Percentiles rank a stretch among this genome's conserved stretches.
phyloP scores from a whole-genome alignment of 2,888 invertebrate species.

The Antheraea assamensis region DNA sequence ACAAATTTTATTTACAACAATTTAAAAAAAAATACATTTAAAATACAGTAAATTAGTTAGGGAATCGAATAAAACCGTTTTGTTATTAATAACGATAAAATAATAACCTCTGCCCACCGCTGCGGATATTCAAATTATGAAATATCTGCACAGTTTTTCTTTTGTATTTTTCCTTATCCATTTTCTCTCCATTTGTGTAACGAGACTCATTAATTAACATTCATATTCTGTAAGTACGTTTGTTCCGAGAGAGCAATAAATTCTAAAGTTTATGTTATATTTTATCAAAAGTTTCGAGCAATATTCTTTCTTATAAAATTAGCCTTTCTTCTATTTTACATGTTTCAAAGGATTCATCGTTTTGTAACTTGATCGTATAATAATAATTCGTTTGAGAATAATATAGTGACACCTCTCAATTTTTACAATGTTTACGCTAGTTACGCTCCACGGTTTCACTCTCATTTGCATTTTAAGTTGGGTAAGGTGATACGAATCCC shows the following conservation, averaged over 20 bases:
- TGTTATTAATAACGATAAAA: conserved; percentile 5
- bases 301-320: conserved; percentile 17
- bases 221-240: conserved; percentile 29
- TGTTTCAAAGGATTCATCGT: not conserved
- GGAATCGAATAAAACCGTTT: not conserved
- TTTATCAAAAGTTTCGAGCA: conserved; percentile 21
- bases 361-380: not conserved
- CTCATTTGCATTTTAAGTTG: no score
- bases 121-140: conserved; percentile 17
- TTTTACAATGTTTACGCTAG: not conserved
- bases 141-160: conserved; percentile 26
- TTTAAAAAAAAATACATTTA: no score
- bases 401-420: not conserved
- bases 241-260: conserved; percentile 28
- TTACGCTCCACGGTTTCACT: not conserved
- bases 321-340: not conserved
- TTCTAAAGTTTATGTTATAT: conserved; percentile 25
- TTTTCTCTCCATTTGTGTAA: conserved; percentile 25
- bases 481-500: not conserved
- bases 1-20: not conserved
- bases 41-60: not conserved
- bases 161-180: conserved; percentile 27
- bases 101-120: conserved; percentile 6
- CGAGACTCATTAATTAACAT: conserved; percentile 32
- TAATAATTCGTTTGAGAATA: not conserved